Evolutionary conservation across 2,113 vertebrate species (phyloP), one percentile per base, ranked within the genome.

Genomic region (Clinocottus analis): DNA sequence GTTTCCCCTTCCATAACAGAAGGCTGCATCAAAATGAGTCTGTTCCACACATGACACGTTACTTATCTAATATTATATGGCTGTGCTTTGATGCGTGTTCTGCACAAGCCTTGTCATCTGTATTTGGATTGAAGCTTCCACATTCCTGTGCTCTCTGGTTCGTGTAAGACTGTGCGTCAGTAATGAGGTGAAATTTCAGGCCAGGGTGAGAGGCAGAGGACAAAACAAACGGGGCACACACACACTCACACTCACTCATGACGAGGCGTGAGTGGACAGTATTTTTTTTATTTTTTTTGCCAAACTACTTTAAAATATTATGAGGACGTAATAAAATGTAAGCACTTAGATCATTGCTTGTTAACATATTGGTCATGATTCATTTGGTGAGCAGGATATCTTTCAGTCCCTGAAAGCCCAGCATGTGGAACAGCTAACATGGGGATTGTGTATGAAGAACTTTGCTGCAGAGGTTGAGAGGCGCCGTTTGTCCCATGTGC

Each of bases 131-230:
- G 27, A 31, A 13, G 13, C 60, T 25, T 85, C 66, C 67, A 81
- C 91, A 92, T 93, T 93, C 85, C 86, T 90, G 74, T 71, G 80
- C 73, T 75, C 79, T 70, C 37, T 78, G 69, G 59, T 78, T 82
- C 29, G 19, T 87, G 73, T 65, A 77, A 62, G 71, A 79, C 75
- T 72, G 76, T 75, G 86, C 25, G 27, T 89, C 86, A 79, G 84
- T 93, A 92, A 91, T 90, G 91, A 87, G 86, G 68, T 77, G 86
- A 87, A 83, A 90, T 93, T 90, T 88, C 79, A 85, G 74, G 83
- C 82, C 65, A 49, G 55, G 45, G 31, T 62, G 39, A 63, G 35
- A 66, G 5, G 12, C 21, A 35, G 35, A 58, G 31, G 58, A 51
- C 64, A 39, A 72, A 70, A 80, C 47, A 14, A 41, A 35, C 31